Percentiles rank a stretch among this genome's conserved stretches.
Conservation (phyloP, 2,888 invertebrate genomes). For the Patella pellucida region DNA sequence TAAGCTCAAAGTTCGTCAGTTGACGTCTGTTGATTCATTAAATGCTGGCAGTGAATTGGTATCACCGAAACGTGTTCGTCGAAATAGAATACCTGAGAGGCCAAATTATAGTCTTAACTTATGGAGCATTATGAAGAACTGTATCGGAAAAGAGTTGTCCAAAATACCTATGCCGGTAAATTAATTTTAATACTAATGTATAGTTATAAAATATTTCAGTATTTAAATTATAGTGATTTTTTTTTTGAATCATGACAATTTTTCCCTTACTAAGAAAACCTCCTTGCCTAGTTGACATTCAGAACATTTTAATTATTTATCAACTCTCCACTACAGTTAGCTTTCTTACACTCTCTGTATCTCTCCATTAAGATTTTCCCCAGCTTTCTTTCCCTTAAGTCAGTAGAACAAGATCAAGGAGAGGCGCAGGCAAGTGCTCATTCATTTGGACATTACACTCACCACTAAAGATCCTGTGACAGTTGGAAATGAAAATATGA, state of each 20-base stretch:
- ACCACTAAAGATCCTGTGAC: no score
- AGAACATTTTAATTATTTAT: neutral
- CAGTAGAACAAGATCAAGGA: no score
- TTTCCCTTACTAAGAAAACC: neutral
- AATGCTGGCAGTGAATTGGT: neutral
- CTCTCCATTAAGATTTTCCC: no score
- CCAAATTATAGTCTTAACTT: constrained; percentile 84
- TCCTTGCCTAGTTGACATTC: neutral
- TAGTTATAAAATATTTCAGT: neutral
- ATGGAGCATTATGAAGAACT: constrained; percentile 99
- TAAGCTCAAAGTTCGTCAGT: constrained; percentile 34
- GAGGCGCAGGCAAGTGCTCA: no score
- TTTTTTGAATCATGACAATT: neutral
- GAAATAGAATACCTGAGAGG: constrained; percentile 89
- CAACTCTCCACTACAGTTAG: neutral
- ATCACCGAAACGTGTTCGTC: constrained; percentile 73
- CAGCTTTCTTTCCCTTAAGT: no score
- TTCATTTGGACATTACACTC: no score
- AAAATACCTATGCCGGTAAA: constrained; percentile 98
- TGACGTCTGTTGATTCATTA: constrained; percentile 13
- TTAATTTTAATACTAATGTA: constrained; percentile 17
- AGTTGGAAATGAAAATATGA: no score
- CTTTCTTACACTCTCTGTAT: neutral
- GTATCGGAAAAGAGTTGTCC: constrained; percentile 98
- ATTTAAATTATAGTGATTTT: neutral